Conservation (phyloP, 2,113 vertebrate species). For the Forbesichthys papilliferus region DNA sequence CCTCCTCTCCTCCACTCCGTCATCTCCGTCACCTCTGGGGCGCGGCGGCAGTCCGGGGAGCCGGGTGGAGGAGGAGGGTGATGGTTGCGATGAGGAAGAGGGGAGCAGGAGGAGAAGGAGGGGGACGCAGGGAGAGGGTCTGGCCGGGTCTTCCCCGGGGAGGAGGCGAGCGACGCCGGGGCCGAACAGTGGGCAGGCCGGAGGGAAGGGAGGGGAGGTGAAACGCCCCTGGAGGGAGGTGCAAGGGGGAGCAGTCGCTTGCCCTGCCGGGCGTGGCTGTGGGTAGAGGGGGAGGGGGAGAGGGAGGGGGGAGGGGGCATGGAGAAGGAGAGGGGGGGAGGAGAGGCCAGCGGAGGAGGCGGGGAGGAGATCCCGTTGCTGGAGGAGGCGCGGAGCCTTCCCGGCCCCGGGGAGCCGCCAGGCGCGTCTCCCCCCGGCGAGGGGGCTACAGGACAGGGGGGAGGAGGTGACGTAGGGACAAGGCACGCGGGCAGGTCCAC, state of each 20-base stretch:
- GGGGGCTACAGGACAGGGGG: slow-evolving; percentile 18
- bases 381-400: slow-evolving; percentile 1
- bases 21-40: slow-evolving; percentile 75
- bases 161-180: slow-evolving; percentile 69
- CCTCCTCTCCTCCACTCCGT: slow-evolving; percentile 62
- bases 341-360: slow-evolving; percentile 49
- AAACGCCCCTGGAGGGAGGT: slow-evolving; percentile 56
- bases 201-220: slow-evolving; percentile 24
- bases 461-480: slow-evolving; percentile 61
- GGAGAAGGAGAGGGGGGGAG: slow-evolving; percentile 69
- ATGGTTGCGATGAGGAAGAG: slow-evolving; percentile 5
- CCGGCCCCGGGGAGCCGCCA: slow-evolving; percentile 7
- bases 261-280: slow-evolving; percentile 40
- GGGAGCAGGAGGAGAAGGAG: slow-evolving; percentile 21
- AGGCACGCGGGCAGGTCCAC: slow-evolving; percentile 68
- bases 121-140: not conserved
- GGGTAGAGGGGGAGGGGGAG: slow-evolving; percentile 61
- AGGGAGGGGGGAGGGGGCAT: slow-evolving; percentile 67
- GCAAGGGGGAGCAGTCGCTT: slow-evolving; percentile 37
- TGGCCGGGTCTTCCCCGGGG: slow-evolving; percentile 55
- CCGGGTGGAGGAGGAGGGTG: slow-evolving; percentile 25
- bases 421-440: slow-evolving; percentile 15
- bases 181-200: slow-evolving; percentile 66
- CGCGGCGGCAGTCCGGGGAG: too few relatives aligned
- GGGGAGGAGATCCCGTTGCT: slow-evolving; percentile 51